Conservation (phyloP, 1,140 invertebrate species). For the Euura lappo region DNA sequence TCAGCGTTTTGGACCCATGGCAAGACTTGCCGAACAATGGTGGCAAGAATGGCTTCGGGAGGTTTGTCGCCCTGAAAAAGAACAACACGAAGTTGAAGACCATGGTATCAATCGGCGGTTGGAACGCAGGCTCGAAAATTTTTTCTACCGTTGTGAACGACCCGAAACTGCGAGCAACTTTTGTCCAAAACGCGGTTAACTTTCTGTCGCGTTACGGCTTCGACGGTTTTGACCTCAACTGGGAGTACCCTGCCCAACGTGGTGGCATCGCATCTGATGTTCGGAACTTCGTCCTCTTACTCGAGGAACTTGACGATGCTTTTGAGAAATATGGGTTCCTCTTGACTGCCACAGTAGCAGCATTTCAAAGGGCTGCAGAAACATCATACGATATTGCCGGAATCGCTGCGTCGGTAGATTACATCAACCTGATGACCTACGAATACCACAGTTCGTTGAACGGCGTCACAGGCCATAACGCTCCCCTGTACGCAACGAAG, state of each 20-base stretch:
- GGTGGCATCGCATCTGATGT: slow-evolving; percentile 54
- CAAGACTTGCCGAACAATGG: no score
- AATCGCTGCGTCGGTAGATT: slow-evolving; percentile 63
- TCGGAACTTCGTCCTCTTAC: slow-evolving; percentile 58
- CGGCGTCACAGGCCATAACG: slow-evolving; percentile 54
- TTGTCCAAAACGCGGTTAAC: slow-evolving; percentile 40
- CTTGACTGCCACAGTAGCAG: slow-evolving; percentile 69
- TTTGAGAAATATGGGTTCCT: slow-evolving; percentile 62
- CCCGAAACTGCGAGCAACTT: slow-evolving; percentile 30
- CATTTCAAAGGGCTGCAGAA: slow-evolving; percentile 60
- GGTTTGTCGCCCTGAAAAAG: slow-evolving; percentile 57
- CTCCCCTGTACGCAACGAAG: slow-evolving; percentile 60
- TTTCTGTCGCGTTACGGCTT: slow-evolving; percentile 44
- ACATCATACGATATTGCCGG: slow-evolving; percentile 66
- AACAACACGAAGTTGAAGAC: slow-evolving; percentile 72
- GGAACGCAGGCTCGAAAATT: slow-evolving; percentile 75
- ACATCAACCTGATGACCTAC: slow-evolving; percentile 75
- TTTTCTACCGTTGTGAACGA: slow-evolving; percentile 61
- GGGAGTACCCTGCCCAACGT: slow-evolving; percentile 35
- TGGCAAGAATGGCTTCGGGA: no score
- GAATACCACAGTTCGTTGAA: slow-evolving; percentile 71
- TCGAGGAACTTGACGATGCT: slow-evolving; percentile 65
- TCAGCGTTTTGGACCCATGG: slow-evolving; percentile 47
- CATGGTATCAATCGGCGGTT: slow-evolving; percentile 77
- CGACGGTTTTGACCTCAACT: slow-evolving; percentile 52